Conservation (phyloP, 2,113 vertebrate species). For the Calidris pygmaea region DNA sequence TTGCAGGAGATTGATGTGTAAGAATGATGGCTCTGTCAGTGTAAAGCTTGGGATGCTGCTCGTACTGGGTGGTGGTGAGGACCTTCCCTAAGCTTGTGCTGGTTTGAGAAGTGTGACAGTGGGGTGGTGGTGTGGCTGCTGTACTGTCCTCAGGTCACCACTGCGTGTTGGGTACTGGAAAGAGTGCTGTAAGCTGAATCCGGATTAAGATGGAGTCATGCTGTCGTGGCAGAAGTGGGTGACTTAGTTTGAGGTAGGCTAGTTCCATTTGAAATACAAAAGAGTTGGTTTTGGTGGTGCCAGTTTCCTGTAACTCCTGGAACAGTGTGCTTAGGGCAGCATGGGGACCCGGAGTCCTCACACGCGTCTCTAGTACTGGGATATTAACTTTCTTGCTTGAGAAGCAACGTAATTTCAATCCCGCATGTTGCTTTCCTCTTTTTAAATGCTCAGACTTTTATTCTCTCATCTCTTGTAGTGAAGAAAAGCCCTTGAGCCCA, state of each 20-base stretch:
- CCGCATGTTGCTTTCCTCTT: neutral
- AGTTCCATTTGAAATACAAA: neutral
- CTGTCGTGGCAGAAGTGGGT: neutral
- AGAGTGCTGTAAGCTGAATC: neutral
- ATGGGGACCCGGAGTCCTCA: neutral
- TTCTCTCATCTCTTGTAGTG: neutral
- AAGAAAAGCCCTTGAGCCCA: neutral
- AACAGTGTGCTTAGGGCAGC: neutral
- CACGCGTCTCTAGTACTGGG: neutral
- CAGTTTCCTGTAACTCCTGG: neutral
- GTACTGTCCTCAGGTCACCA: neutral
- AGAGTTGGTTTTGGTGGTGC: neutral
- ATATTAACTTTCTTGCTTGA: neutral
- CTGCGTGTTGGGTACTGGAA: accelerated
- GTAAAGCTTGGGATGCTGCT: neutral
- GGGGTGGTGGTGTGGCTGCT: neutral
- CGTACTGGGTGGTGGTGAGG: accelerated
- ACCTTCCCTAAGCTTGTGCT: neutral
- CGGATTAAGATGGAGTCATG: neutral
- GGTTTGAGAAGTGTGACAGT: neutral
- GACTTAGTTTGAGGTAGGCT: neutral
- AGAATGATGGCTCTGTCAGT: accelerated
- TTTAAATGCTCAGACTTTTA: neutral
- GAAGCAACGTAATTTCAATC: neutral
- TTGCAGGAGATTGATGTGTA: neutral